Evolutionary conservation across 2,888 invertebrate genomes (phyloP), one percentile per base, ranked within the genome.

Genomic region (Thelaira solivaga): DNA sequence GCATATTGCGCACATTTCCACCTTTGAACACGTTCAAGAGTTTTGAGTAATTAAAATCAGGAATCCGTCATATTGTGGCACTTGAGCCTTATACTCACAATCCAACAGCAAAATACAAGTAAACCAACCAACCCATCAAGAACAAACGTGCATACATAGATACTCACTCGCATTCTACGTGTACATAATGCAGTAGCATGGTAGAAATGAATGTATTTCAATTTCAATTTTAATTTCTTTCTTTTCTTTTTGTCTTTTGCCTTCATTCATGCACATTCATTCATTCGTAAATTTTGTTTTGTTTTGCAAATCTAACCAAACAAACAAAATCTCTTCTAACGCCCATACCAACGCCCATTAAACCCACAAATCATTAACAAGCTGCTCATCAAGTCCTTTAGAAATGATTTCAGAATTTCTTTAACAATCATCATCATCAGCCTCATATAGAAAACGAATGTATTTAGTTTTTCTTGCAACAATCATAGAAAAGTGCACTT

Each of bases 1-100:
- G 84, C 75, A 74, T 71, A 79, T 77, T 79, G 81, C 84, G 85
- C 84, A 79, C 73, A 76, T 73, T 76, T 78, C 78, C 73, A 80
- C 78, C 78, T 76, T 79, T 79, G 80, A 78, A 79, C 76, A 78
- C 73, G 78, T 78, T 78, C 76, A 79, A 73, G 72, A 74, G 73
- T 80, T 81, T 77, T 65, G 65, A 81, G 81, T 81, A 81, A 81
- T 81, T 81, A 81, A 80, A 81, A 81, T 80, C 72, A 65, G 81
- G 55, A 81, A 81, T 76, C 80, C 80, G 71, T 80, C 76, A 73
- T 80, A 74, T 76, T 72, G 78, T 78, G 53, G 69, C 78, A 78
- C 78, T 78, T 78, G 78, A 78, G 69, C 61, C 45, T 45, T 45
- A 65, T 69, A 55, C 47, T 71, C 78, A n/a, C n/a, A 69, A 78